Evolutionary conservation across 2,113 vertebrate genomes (phyloP), one percentile per base, ranked within the genome.

Genomic region (Plectropomus leopardus): DNA sequence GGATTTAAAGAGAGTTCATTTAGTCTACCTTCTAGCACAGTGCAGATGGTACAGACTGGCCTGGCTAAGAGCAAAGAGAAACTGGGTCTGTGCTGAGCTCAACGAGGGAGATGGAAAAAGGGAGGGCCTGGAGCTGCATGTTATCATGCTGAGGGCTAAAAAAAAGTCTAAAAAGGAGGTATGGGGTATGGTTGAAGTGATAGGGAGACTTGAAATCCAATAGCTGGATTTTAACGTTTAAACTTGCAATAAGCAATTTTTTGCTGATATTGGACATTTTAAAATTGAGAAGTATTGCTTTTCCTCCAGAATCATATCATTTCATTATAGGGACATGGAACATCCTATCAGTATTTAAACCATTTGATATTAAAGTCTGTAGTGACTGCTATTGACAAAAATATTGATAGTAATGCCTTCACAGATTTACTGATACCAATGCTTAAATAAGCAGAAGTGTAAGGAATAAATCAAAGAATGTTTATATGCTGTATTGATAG

Each of bases 21-120:
- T 30, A n/a, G 58, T 42, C 53, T 76, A 65, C 26, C 78, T 67
- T 70, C 57, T 3, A 80, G 72, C 59, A 32, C 74, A 48, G 60
- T 83, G 82, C 81, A 86, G 84, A 81, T 85, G 82, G 80, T 40
- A 36, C 30, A 59, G 67, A 57, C 55, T 78, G 87, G 48, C 77
- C 74, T 75, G 73, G 76, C 76, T 85, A 48, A 72, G 55, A 74
- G 77, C 72, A 70, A 55, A 76, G 26, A 75, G 71, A 89, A 90
- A 90, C 70, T 86, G 78, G 84, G 86, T 90, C 82, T 86, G 69
- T 58, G 60, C 28, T 58, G 44, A 80, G 68, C 68, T 70, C 67
- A 61, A 1, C 5, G 54, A 78, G 71, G 71, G 57, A 72, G 47
- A 73, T 67, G 77, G 79, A 63, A 73, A 59, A 44, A 65, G n/a